phyloP scores from a whole-genome alignment of 1,140 invertebrate genomes.

The Harlomillsia oculata region DNA sequence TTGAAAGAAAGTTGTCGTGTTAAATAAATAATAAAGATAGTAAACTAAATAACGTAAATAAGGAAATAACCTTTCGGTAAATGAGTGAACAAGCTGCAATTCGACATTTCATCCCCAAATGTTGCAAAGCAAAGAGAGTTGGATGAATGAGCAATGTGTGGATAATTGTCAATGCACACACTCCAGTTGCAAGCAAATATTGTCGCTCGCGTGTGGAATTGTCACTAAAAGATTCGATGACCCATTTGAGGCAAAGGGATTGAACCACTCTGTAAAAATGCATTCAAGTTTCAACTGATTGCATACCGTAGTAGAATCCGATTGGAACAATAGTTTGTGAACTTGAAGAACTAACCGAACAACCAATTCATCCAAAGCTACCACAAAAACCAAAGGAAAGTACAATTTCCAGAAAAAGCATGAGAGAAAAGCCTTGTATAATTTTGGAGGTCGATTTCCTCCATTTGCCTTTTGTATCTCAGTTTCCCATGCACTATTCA shows the following conservation, averaged over 20 bases:
- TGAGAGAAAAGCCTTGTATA: constrained; percentile 41
- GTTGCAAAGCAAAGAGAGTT: constrained; percentile 36
- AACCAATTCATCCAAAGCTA: constrained; percentile 16
- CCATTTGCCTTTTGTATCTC: constrained; percentile 42
- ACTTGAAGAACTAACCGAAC: constrained; percentile 8
- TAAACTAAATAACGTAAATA: background rate
- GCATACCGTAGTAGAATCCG: background rate
- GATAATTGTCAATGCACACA: constrained; percentile 21
- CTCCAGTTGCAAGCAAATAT: constrained; percentile 24
- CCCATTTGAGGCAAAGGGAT: constrained; percentile 21
- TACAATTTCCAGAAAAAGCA: constrained; percentile 43
- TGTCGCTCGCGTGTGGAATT: background rate
- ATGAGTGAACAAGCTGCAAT: constrained; percentile 67
- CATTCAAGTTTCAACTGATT: background rate
- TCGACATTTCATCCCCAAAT: constrained; percentile 68
- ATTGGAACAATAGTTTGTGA: background rate
- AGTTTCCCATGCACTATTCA: constrained; percentile 42
- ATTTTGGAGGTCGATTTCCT: constrained; percentile 39
- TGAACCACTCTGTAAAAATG: constrained; percentile 24
- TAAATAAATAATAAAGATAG: no score
- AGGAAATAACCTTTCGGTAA: constrained; percentile 60
- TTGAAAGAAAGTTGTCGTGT: background rate
- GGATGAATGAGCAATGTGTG: constrained; percentile 26
- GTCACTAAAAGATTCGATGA: constrained; percentile 18
- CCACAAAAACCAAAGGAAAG: constrained; percentile 16